These are phyloP conservation scores for Chloebia gouldiae DNA, from an alignment of 2,113 vertebrate genomes.

Conservation along the genomic window DNA sequence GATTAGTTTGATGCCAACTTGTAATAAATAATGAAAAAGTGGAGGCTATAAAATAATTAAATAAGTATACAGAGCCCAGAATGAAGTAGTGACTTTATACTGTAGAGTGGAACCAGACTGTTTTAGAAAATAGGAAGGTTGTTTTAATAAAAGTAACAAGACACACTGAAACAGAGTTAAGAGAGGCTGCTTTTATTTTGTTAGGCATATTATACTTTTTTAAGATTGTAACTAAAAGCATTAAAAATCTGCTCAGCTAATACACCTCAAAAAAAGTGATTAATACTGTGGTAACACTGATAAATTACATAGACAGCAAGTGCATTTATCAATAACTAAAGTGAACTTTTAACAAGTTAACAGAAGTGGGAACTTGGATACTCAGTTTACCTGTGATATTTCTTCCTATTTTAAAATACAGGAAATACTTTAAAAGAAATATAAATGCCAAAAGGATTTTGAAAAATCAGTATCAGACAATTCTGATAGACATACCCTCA, in stretches of 20 bases:
- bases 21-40: neutral
- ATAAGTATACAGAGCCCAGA: neutral
- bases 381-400: neutral
- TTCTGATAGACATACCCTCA: neutral
- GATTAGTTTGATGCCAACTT: neutral
- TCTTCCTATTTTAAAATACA: neutral
- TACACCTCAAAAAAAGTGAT: neutral
- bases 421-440: neutral
- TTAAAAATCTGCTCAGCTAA: neutral
- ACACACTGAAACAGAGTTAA: neutral
- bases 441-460: neutral
- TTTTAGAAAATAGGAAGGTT: neutral
- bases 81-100: neutral
- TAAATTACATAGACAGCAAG: neutral
- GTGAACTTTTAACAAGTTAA: neutral
- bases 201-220: neutral
- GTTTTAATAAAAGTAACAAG: neutral
- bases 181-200: neutral
- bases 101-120: neutral
- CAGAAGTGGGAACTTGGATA: neutral
- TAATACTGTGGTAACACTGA: neutral
- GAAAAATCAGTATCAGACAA: neutral
- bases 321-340: neutral
- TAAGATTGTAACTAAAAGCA: neutral
- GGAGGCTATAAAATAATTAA: neutral